Percentiles rank a stretch among this genome's conserved stretches.
Conservation (phyloP, 2,888 invertebrate species). For the Masnerella sp. region DNA sequence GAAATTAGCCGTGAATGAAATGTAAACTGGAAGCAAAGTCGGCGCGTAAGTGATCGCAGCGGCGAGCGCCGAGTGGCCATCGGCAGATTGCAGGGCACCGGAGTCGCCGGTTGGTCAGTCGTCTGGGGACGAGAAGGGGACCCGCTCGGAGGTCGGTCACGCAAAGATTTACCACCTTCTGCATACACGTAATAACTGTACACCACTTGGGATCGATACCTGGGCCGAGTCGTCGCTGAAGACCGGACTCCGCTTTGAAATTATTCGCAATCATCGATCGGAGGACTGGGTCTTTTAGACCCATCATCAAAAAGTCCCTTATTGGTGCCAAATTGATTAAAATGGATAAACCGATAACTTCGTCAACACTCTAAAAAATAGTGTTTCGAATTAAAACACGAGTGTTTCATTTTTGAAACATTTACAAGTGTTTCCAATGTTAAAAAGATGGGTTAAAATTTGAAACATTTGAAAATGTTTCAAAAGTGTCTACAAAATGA, state of each 20-base stretch:
- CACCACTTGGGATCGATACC: constrained; percentile 68
- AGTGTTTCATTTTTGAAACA: no score
- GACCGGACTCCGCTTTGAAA: constrained; percentile 44
- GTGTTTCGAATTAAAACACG: no score
- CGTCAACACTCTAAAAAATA: no score
- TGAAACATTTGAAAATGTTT: no score
- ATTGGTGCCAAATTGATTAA: not conserved
- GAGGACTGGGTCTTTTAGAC: constrained; percentile 7
- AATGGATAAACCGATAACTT: no score
- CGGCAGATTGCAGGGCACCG: constrained; percentile 72
- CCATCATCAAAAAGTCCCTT: no score
- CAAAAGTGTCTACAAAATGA: no score
- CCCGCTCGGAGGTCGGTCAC: constrained; percentile 69
- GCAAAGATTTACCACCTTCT: constrained; percentile 71
- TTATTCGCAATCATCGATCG: constrained; percentile 36
- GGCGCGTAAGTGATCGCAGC: constrained; percentile 49
- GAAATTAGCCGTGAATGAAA: constrained; percentile 23
- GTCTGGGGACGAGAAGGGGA: constrained; percentile 66
- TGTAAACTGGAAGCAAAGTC: constrained; percentile 46
- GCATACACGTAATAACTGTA: constrained; percentile 64
- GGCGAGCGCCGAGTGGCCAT: constrained; percentile 61
- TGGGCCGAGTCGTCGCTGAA: constrained; percentile 63
- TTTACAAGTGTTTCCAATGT: no score
- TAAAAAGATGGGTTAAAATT: no score
- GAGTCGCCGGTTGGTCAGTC: constrained; percentile 72